Conservation (phyloP, 30 jellyfish, hydroid and myxozoan genomes). For the Chrysaora quinquecirrha region DNA sequence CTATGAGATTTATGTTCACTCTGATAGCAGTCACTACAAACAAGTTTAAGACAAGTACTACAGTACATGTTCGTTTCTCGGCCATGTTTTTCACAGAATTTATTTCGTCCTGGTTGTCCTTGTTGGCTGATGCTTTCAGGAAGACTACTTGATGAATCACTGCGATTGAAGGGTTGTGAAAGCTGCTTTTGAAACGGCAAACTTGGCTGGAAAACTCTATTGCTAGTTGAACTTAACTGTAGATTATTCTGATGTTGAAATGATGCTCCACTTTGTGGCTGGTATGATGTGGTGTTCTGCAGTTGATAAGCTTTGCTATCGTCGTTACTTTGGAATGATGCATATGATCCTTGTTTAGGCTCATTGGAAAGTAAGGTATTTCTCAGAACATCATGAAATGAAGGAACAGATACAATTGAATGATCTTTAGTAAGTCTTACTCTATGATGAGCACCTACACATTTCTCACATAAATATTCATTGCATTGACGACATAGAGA, state of each 20-base stretch:
- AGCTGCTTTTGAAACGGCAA: conserved; percentile 53
- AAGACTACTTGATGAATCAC: conserved; percentile 47
- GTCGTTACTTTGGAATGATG: neutral
- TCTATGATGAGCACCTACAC: conserved; percentile 94
- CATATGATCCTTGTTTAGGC: conserved; percentile 16
- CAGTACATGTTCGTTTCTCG: conserved; percentile 73
- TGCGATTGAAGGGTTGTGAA: conserved; percentile 52
- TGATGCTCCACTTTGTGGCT: conserved; percentile 19
- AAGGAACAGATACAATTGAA: conserved; percentile 73
- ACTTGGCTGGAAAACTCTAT: conserved; percentile 40
- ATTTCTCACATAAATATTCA: conserved; percentile 89
- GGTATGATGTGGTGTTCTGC: conserved; percentile 12
- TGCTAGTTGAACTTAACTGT: conserved; percentile 26
- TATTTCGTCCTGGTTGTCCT: conserved; percentile 19
- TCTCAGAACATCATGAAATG: conserved; percentile 75
- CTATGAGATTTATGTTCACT: conserved; percentile 85
- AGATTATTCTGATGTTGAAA: conserved; percentile 36
- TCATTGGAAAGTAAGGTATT: conserved; percentile 65
- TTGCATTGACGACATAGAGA: conserved; percentile 93
- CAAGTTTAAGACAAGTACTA: conserved; percentile 73
- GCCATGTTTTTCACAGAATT: conserved; percentile 87
- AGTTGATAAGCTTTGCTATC: neutral
- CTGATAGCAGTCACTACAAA: conserved; percentile 90
- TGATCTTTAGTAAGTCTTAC: conserved; percentile 88
- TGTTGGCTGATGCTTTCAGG: conserved; percentile 29